Percentiles rank a stretch among this genome's conserved stretches.
Conservation (phyloP, 2,113 vertebrate genomes). For the Psophia crepitans region DNA sequence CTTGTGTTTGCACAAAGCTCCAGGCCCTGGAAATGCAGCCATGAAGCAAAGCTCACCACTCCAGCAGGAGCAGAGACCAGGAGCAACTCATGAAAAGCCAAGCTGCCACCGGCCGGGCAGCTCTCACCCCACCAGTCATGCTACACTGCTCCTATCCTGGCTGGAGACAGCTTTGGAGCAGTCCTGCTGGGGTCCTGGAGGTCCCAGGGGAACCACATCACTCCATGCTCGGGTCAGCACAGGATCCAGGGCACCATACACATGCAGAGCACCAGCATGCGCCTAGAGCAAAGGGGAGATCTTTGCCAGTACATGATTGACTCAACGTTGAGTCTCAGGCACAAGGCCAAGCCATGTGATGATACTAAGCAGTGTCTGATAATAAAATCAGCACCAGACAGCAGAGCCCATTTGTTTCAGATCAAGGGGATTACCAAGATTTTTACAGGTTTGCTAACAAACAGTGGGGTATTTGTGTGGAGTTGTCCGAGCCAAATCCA, state of each 20-base stretch:
- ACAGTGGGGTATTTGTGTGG: background rate
- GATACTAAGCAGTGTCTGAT: slow-evolving; percentile 45
- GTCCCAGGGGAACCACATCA: background rate
- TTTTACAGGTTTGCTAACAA: slow-evolving; percentile 40
- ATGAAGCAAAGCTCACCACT: background rate
- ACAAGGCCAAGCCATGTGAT: slow-evolving; percentile 4
- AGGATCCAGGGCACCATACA: background rate
- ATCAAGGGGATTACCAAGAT: slow-evolving; percentile 36
- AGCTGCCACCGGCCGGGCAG: background rate
- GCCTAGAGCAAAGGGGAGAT: background rate
- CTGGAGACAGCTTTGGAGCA: background rate
- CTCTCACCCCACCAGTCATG: background rate
- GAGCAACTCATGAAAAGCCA: background rate
- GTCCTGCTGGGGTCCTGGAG: background rate
- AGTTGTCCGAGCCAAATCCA: background rate
- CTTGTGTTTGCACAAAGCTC: background rate
- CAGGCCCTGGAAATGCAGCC: background rate
- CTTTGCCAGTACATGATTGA: background rate
- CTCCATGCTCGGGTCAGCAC: background rate
- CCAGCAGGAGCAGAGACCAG: background rate
- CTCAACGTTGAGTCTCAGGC: background rate
- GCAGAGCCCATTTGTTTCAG: slow-evolving; percentile 49
- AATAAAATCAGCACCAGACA: slow-evolving; percentile 57
- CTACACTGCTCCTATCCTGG: background rate
- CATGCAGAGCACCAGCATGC: background rate